Base-by-base conservation (phyloP, 2,797 vertebrate genomes). In the Channa striata region DNA sequence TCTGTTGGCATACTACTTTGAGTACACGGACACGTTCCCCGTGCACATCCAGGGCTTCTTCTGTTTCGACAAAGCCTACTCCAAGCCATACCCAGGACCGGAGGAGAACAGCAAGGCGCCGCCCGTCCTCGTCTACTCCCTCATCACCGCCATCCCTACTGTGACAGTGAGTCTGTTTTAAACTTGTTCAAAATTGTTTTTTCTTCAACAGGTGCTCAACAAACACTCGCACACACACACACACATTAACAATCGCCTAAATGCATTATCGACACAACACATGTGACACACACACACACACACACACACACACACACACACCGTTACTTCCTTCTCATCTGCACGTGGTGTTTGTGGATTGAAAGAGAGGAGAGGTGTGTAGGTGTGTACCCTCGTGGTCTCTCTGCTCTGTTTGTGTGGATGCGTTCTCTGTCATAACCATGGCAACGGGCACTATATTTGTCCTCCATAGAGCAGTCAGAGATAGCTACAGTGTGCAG, bases 41-140 rank as follows among this genome's bases (percentile, higher is more conserved):
- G 96, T 97, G 50, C 96, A 97, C 89, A 74, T 94, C 66, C 96
- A 97, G 82, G 96, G 96, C 44, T 97, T 98, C 92, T 98, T 98
- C 94, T 98, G 96, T 86, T 96, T 95, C 14, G 96, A 97, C 89
- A 96, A 94, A 68, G 74, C 95, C 51, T 96, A 96, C 56, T 95
- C 96, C 81, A 96, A 96, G 87, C 96, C 96, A 17, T 95, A 95
- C 80, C 96, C 95, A 0, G 96, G 96, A 72, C 96, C 97, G 0
- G 96, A 97, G 90, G 95, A 96, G 68, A 79, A 91, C 93, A 97
- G 96, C 92, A 94, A 93, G 51, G 96, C 93, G 0, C 95, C 96
- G 2, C 96, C 96, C 0, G 95, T 95, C 58, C 94, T 97, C n/a
- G 94, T 97, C 80, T 97, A 97, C 71, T 95, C 96, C 16, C 92